Evolutionary conservation across 35 echinoderm and acorn worm species (phyloP), one percentile per base, ranked within the genome.

Genomic region (Hemicentrotus pulcherrimus): DNA sequence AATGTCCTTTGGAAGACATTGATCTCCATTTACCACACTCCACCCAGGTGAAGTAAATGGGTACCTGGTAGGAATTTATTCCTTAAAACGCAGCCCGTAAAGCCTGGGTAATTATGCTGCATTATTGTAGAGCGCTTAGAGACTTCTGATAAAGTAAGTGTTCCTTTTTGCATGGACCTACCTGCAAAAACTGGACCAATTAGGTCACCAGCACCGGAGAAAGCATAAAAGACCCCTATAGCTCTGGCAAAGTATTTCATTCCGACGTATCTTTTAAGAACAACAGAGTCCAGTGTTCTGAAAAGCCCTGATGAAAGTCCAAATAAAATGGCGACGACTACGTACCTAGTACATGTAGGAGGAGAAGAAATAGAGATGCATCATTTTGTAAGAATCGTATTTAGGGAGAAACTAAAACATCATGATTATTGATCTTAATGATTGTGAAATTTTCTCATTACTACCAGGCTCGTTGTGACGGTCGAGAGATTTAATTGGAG

Each of bases 101-200:
- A 41, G 35, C 35, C 35, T 1, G 35, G 35, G 35, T 41, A 41
- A 41, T 41, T 41, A 41, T 41, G 35, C 35, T 41, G 35, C 35
- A 41, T 41, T 41, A 41, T 41, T 41, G 35, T 41, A 41, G 35
- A 41, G 35, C 35, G 35, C 35, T 41, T 41, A 41, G 35, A 41
- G 35, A 41, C 35, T 41, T 41, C 35, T 41, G 35, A 41, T 41
- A 41, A 41, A 41, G 35, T 41, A 41, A 41, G 35, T 41, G 35
- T 41, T 41, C 35, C 35, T 41, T 41, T 41, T 41, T 41, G 35
- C 35, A 41, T 41, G 3, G 35, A 41, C 92, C 12, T 94, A 94
- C 92, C 92, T 48, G 92, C 92, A 65, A 94, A 94, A 22, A 65
- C 31, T 9, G 92, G 92, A 18, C 92, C 92, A 46, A 94, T 55